These are phyloP conservation scores for Ridgeia piscesae DNA, from an alignment of 1,140 invertebrate species.

Conservation along the genomic window DNA sequence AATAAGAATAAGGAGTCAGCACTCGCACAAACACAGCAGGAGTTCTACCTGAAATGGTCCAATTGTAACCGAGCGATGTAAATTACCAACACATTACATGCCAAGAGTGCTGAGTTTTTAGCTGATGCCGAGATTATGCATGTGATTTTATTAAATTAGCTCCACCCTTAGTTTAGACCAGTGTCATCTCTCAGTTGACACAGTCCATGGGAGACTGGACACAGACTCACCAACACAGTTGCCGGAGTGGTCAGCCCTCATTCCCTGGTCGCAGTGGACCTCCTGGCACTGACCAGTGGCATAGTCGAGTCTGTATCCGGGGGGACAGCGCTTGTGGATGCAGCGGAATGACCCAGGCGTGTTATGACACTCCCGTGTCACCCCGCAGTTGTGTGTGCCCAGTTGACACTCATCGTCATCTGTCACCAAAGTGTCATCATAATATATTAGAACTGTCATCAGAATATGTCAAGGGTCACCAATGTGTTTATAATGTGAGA, in stretches of 20 bases:
- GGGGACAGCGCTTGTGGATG: constrained; percentile 63
- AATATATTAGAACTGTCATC: not conserved
- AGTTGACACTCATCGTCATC: constrained; percentile 91
- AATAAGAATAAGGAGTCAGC: too few species aligned
- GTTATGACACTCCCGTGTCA: constrained; percentile 81
- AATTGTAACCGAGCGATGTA: too few species aligned
- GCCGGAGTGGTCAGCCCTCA: constrained; percentile 55
- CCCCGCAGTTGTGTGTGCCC: constrained; percentile 78
- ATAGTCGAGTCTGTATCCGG: constrained; percentile 44
- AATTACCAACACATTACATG: too few species aligned
- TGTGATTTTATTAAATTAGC: not conserved
- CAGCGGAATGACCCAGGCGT: constrained; percentile 79
- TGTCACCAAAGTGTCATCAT: constrained; percentile 47
- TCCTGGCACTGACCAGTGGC: constrained; percentile 46
- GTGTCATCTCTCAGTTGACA: not conserved
- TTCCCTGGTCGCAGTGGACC: constrained; percentile 60
- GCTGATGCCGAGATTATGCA: too few species aligned
- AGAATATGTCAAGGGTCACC: not conserved
- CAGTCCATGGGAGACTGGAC: not conserved
- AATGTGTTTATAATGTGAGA: not conserved
- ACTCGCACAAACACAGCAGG: too few species aligned
- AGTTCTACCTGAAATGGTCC: too few species aligned
- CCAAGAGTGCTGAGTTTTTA: too few species aligned
- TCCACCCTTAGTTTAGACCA: not conserved
- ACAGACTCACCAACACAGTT: constrained; percentile 53